Percentiles rank a stretch among this genome's conserved stretches.
phyloP scores from a whole-genome alignment of 2,113 vertebrate genomes.

The Nerophis ophidion region DNA sequence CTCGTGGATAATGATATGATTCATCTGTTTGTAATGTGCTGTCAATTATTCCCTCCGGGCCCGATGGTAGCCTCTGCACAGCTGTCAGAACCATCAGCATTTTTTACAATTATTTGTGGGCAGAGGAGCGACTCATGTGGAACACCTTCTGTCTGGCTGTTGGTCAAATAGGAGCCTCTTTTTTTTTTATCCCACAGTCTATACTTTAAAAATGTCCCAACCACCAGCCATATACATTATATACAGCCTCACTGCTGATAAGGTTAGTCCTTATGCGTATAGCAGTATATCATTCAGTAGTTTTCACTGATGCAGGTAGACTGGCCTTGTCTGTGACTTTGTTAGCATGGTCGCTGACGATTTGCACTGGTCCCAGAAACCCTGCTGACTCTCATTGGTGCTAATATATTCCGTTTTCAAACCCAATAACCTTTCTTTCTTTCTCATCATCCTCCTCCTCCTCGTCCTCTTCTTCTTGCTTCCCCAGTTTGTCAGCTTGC shows the following conservation, averaged over 20 bases:
- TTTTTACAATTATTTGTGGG: slow-evolving; percentile 24
- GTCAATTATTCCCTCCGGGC: slow-evolving; percentile 26
- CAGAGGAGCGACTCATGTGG: slow-evolving; percentile 20
- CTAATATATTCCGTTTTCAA: slow-evolving; percentile 29
- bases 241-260: slow-evolving; percentile 1
- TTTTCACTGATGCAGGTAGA: slow-evolving; percentile 14
- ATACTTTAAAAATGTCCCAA: not conserved
- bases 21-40: slow-evolving; percentile 15
- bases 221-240: slow-evolving; percentile 3
- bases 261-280: slow-evolving; percentile 4
- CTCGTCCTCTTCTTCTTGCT: slow-evolving; percentile 21
- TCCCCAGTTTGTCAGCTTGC: slow-evolving; percentile 58
- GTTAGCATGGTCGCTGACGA: not conserved
- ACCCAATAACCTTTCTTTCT: slow-evolving; percentile 27
- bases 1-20: slow-evolving; percentile 38
- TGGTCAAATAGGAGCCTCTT: not conserved
- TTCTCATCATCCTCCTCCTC: not conserved
- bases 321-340: slow-evolving; percentile 9
- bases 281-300: slow-evolving; percentile 1
- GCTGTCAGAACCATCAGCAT: not conserved
- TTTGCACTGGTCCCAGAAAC: not conserved
- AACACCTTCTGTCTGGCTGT: slow-evolving; percentile 11
- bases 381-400: not conserved
- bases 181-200: not conserved
- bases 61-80: slow-evolving; percentile 8